Base-by-base conservation (phyloP, 2,113 vertebrate species). In the Seriola rivoliana region DNA sequence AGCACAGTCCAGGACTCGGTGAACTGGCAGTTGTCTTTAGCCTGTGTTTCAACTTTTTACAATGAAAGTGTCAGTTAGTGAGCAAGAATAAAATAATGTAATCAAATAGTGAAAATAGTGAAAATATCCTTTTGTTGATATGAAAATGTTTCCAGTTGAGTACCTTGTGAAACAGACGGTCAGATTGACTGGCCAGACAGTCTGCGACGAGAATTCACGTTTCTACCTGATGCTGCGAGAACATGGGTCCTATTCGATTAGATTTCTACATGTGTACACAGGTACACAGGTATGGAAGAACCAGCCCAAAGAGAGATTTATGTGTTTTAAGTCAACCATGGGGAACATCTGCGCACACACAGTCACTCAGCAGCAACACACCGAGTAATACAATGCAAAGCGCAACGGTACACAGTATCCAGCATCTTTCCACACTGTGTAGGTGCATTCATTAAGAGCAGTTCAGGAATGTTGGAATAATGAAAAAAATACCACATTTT, bases 1-100 rank as follows among this genome's bases (percentile, higher is more conserved):
- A 4, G 55, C 38, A 17, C 14, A 12, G 48, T 40, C 25, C 71
- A 54, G 71, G 50, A 58, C 25, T 59, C 38, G 8, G 19, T 68
- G 83, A 71, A 25, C 32, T 72, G 59, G 57, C 71, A 38, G 17
- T 21, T 57, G 38, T 65, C 19, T 74, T 70, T 10, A 32, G 14
- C 16, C 17, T 3, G 34, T 34, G 11, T 40, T 67, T 52, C 19
- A 29, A 23, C 64, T 44, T 44, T 60, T 34, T 16, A 71, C 42
- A 9, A n/a, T 40, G 13, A 52, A 29, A 36, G 7, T 19, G 14
- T 14, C 8, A 17, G 46, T 55, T 54, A 9, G 23, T 54, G 8
- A 2, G 34, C 1, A 3, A 34, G 3, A 52, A 58, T 48, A 11
- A 70, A 38, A 29, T 48, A 1, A 44, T n/a, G 12, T 38, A n/a